Conservation (phyloP, 2,113 vertebrate genomes). For the Ochotona curzoniae region DNA sequence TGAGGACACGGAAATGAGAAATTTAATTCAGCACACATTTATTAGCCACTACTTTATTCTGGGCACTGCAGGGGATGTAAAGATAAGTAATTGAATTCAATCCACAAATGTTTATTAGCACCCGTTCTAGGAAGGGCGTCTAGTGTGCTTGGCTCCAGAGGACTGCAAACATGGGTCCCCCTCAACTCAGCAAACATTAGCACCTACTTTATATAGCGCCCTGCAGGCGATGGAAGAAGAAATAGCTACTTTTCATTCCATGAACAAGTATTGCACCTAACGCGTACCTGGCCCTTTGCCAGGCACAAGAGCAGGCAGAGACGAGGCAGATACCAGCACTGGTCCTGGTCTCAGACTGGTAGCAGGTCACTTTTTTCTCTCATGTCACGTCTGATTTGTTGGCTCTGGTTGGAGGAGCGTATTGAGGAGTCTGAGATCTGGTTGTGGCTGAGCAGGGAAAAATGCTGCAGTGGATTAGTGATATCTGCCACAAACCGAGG, state of each 20-base stretch:
- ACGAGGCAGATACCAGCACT: background rate
- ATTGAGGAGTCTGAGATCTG: background rate
- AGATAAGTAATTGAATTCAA: slow-evolving; percentile 68
- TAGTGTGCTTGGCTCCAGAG: slow-evolving; percentile 17
- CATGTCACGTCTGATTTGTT: background rate
- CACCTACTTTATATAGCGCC: slow-evolving; percentile 24
- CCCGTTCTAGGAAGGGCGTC: slow-evolving; percentile 29
- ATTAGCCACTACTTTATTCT: slow-evolving; percentile 53
- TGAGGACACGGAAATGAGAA: slow-evolving; percentile 29
- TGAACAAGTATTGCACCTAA: background rate
- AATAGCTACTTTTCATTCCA: slow-evolving; percentile 3
- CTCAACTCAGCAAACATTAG: slow-evolving; percentile 46
- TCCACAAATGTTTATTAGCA: slow-evolving; percentile 63
- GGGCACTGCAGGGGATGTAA: slow-evolving; percentile 15
- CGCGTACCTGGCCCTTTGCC: background rate
- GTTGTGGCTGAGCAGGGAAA: slow-evolving; percentile 7
- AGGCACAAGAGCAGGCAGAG: background rate
- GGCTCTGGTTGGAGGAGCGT: background rate
- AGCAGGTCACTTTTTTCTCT: background rate
- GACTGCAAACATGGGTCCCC: slow-evolving; percentile 61
- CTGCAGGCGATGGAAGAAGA: slow-evolving; percentile 1
- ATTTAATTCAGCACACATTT: slow-evolving; percentile 13
- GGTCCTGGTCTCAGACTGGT: background rate
- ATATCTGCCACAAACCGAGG: slow-evolving; percentile 50
- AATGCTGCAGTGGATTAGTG: slow-evolving; percentile 9